Evolutionary conservation across 2,113 vertebrate genomes (phyloP).

Genomic region (Felis chaus): DNA sequence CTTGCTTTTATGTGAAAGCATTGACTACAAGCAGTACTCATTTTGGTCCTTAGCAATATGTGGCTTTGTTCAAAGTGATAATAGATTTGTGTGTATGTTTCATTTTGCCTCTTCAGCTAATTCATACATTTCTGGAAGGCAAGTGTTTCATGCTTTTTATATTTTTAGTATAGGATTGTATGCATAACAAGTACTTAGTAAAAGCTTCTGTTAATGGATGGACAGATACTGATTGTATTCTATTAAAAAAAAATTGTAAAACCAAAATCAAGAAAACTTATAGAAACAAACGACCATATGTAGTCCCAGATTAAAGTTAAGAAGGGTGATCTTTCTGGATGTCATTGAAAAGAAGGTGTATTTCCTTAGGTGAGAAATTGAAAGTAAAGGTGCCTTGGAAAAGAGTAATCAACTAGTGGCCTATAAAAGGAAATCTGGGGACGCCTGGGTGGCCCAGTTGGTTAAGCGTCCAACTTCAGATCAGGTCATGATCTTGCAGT

Average conservation of each 20-base stretch:
- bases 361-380: not conserved
- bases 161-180: not conserved
- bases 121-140: not conserved
- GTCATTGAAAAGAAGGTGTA: not conserved
- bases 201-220: not conserved
- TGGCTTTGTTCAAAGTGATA: not conserved
- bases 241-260: not conserved
- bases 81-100: not conserved
- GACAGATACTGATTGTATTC: not conserved
- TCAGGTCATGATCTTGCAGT: too few species aligned
- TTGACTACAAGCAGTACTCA: not conserved
- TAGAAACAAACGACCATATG: not conserved
- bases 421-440: not conserved
- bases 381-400: not conserved
- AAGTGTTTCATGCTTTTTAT: not conserved
- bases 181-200: not conserved
- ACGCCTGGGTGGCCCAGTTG: too few species aligned
- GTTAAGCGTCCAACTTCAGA: too few species aligned
- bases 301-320: not conserved
- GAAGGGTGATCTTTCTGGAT: not conserved
- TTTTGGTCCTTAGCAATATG: not conserved
- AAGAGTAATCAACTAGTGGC: not conserved
- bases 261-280: not conserved
- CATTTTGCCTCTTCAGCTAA: not conserved
- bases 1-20: slow-evolving; percentile 27